A percentile compares a stretch with the other conserved stretches of the same genome.
Conservation (phyloP, 2,797 vertebrate species). For the Pseudochaenichthys georgianus region DNA sequence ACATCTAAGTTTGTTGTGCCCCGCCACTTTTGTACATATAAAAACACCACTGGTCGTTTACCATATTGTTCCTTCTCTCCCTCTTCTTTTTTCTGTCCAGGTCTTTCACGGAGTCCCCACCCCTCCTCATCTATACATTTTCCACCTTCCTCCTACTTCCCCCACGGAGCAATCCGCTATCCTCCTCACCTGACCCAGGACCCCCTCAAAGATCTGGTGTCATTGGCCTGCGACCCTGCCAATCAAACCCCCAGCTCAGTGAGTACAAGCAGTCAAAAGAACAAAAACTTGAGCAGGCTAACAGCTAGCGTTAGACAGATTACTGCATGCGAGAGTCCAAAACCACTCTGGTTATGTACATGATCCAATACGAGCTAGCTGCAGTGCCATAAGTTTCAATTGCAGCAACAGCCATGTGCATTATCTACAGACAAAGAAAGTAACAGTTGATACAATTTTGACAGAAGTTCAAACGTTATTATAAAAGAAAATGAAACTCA, state of each 20-base stretch:
- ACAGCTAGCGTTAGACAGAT: neutral
- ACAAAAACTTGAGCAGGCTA: neutral
- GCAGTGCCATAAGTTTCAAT: neutral
- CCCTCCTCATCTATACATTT: slow-evolving; percentile 95
- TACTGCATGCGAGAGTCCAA: too few relatives aligned
- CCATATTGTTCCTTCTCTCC: neutral
- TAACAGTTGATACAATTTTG: neutral
- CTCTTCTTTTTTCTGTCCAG: slow-evolving; percentile 66
- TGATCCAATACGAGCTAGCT: neutral
- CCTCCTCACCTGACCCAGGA: slow-evolving; percentile 97
- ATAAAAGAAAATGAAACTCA: neutral
- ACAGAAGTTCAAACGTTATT: neutral
- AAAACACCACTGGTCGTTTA: neutral
- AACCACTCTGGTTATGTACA: neutral
- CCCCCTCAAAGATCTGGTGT: slow-evolving; percentile 96
- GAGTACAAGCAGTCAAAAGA: slow-evolving; percentile 74
- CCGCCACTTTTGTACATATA: too few relatives aligned
- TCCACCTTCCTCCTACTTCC: slow-evolving; percentile 93
- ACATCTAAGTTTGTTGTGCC: too few relatives aligned
- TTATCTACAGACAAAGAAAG: neutral
- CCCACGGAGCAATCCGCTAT: slow-evolving; percentile 95
- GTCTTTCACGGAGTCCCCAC: slow-evolving; percentile 93
- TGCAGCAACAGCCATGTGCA: too few relatives aligned
- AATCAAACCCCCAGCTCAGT: slow-evolving; percentile 93
- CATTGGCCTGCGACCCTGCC: slow-evolving; percentile 95